These are phyloP conservation scores for Recurvirostra avosetta DNA, from an alignment of 2,113 vertebrate genomes.

Conservation along the genomic window DNA sequence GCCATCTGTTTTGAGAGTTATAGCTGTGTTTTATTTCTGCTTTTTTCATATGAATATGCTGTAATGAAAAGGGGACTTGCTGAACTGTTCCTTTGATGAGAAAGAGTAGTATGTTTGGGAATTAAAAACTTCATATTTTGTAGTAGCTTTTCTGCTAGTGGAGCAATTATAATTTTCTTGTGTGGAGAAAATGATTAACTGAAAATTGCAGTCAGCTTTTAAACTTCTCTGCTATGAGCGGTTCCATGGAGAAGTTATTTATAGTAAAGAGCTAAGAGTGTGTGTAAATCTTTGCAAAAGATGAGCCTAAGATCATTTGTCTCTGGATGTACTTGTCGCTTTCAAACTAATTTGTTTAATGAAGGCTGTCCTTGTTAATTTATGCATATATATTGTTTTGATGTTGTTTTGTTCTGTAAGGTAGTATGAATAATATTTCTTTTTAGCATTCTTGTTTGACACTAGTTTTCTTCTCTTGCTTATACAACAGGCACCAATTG, in stretches of 20 bases:
- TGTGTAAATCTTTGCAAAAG: slow-evolving; percentile 1
- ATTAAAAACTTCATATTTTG: neutral
- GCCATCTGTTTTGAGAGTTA: neutral
- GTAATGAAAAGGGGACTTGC: neutral
- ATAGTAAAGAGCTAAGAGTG: neutral
- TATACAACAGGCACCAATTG: neutral
- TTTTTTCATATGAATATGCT: neutral
- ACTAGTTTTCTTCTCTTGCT: neutral
- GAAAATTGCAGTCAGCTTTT: neutral
- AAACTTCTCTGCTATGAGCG: neutral
- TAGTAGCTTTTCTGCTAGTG: neutral
- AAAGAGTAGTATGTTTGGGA: neutral
- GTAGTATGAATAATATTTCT: neutral
- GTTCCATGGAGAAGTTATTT: neutral
- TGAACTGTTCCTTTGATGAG: fast-evolving
- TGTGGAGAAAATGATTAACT: neutral
- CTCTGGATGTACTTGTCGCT: neutral
- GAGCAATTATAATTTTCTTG: neutral
- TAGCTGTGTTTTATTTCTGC: neutral
- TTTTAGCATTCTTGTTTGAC: neutral
- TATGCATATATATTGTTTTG: neutral
- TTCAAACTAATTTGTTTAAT: neutral
- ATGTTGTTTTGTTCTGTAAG: neutral
- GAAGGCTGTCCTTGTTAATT: neutral
- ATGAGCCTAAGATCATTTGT: neutral